These are phyloP conservation scores for Falco biarmicus DNA, from an alignment of 2,797 vertebrate species.

Conservation along the genomic window DNA sequence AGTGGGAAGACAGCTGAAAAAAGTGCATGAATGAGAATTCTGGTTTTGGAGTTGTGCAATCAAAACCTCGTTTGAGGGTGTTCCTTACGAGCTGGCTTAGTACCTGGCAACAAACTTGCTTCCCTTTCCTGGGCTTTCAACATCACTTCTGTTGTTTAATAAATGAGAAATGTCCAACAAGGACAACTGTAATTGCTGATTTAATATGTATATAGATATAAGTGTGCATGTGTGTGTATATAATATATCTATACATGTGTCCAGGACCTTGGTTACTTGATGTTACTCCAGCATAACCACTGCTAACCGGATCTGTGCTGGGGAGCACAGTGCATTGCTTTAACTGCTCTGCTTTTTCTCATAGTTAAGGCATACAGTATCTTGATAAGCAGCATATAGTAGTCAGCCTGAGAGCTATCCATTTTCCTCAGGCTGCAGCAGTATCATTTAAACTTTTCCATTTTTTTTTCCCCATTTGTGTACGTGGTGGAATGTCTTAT, in stretches of 20 bases:
- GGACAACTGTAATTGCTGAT: background rate
- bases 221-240: no score
- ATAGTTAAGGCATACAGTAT: background rate
- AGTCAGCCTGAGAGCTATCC: background rate
- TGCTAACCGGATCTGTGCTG: background rate
- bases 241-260: no score
- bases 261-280: background rate
- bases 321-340: background rate
- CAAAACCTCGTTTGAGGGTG: background rate
- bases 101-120: background rate
- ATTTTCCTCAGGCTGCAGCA: background rate
- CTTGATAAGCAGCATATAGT: background rate
- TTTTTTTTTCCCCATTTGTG: background rate
- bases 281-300: background rate
- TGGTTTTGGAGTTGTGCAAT: background rate
- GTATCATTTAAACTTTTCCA: background rate
- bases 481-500: conserved; percentile 46
- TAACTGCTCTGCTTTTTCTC: conserved; percentile 26
- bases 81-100: background rate
- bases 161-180: background rate
- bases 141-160: background rate
- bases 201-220: background rate
- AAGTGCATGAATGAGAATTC: background rate
- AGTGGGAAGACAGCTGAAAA: background rate
- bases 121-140: background rate